Conservation (phyloP, 2,888 invertebrate species). For the Netelia fuscicornis region DNA sequence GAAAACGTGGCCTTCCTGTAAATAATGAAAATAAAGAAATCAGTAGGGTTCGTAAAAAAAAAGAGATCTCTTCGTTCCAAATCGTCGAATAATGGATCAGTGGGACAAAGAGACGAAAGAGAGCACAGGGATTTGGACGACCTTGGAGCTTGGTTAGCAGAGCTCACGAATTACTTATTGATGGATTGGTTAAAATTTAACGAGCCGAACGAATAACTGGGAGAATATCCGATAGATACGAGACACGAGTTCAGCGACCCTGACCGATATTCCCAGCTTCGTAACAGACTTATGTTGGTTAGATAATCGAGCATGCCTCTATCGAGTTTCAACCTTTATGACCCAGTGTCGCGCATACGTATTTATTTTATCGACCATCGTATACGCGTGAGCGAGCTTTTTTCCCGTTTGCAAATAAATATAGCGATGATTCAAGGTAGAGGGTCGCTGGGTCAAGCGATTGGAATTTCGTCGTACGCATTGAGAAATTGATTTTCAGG, state of each 20-base stretch:
- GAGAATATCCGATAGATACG: constrained; percentile 5
- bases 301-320: constrained; percentile 1
- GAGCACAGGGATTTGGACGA: background rate
- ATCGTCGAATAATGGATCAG: background rate
- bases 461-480: too few relatives aligned
- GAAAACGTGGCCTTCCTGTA: background rate
- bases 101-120: background rate
- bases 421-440: too few relatives aligned
- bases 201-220: constrained; percentile 27
- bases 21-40: background rate
- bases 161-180: constrained; percentile 27
- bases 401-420: too few relatives aligned
- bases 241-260: constrained; percentile 44
- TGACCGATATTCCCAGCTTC: constrained; percentile 45
- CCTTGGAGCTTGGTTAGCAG: too few relatives aligned
- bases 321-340: background rate
- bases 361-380: too few relatives aligned
- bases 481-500: too few relatives aligned
- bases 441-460: too few relatives aligned
- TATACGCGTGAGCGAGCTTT: too few relatives aligned
- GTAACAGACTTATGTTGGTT: constrained; percentile 13
- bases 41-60: background rate
- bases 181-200: constrained; percentile 30
- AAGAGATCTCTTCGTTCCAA: background rate
- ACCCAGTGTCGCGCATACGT: too few relatives aligned